Conservation (phyloP, 2,888 invertebrate genomes). For the Vandiemenella viatica region DNA sequence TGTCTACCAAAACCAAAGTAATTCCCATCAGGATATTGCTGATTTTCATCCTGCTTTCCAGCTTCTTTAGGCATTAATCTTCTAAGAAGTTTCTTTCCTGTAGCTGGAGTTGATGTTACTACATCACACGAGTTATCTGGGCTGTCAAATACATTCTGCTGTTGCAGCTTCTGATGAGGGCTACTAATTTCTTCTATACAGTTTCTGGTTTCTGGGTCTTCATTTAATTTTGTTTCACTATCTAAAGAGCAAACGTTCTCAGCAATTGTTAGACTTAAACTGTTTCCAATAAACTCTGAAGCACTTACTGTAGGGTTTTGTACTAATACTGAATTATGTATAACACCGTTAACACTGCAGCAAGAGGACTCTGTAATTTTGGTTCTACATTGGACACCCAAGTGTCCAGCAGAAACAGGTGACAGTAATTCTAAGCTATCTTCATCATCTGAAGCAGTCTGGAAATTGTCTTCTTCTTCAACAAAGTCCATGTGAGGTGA, state of each 20-base stretch:
- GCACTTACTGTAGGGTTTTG: not conserved
- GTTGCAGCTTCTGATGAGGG: not conserved
- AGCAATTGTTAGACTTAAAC: not conserved
- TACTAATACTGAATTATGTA: not conserved
- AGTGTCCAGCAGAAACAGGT: not conserved
- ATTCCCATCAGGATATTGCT: conserved; percentile 23
- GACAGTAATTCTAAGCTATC: conserved; percentile 7
- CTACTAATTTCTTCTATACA: not conserved
- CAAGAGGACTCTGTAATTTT: not conserved
- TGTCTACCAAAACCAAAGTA: conserved; percentile 27
- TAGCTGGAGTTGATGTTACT: conserved; percentile 7
- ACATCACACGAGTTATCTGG: not conserved
- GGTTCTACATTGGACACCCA: not conserved
- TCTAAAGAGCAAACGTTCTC: not conserved
- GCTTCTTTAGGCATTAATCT: conserved; percentile 7
- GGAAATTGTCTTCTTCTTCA: conserved; percentile 11
- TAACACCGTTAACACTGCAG: not conserved
- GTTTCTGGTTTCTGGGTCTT: not conserved
- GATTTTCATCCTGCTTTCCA: conserved; percentile 2
- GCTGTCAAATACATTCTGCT: not conserved
- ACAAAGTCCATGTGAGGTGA: conserved; percentile 8
- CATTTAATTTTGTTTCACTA: not conserved
- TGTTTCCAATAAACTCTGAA: not conserved
- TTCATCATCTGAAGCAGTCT: conserved; percentile 10
- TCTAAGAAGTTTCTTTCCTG: not conserved